These are phyloP conservation scores for Leptatherina wallacei DNA, from an alignment of 2,797 vertebrate species.

Conservation along the genomic window DNA sequence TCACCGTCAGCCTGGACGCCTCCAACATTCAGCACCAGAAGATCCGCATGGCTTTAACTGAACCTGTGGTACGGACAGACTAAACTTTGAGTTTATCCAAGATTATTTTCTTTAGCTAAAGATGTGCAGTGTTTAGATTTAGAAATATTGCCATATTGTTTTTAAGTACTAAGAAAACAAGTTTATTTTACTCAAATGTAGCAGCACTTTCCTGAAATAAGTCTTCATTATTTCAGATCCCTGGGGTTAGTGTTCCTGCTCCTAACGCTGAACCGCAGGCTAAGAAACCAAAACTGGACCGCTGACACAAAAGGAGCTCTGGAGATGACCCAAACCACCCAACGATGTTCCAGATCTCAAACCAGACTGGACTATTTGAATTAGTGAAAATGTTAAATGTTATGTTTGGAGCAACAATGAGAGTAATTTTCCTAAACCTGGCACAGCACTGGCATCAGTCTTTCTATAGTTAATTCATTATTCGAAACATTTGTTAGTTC, in stretches of 20 bases:
- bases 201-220: not conserved
- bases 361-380: conserved; percentile 4
- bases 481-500: conserved; percentile 3
- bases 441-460: not conserved
- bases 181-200: not conserved
- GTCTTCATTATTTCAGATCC: conserved; percentile 70
- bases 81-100: not conserved
- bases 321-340: not conserved
- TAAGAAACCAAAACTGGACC: conserved; percentile 83
- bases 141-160: not conserved
- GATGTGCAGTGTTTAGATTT: not conserved
- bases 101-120: not conserved
- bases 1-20: conserved; percentile 91
- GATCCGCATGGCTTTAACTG: conserved; percentile 92
- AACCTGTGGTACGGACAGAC: conserved; percentile 88
- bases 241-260: conserved; percentile 81
- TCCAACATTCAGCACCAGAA: conserved; percentile 98
- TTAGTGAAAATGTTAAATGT: not conserved
- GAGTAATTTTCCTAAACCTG: conserved; percentile 6
- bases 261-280: conserved; percentile 69
- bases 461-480: conserved; percentile 10
- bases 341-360: not conserved
- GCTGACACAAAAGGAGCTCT: conserved; percentile 47
- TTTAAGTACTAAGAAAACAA: not conserved
- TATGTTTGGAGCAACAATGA: not conserved